Conservation (phyloP, 1,140 invertebrate species). For the Trichomalopsis sarcophagae region DNA sequence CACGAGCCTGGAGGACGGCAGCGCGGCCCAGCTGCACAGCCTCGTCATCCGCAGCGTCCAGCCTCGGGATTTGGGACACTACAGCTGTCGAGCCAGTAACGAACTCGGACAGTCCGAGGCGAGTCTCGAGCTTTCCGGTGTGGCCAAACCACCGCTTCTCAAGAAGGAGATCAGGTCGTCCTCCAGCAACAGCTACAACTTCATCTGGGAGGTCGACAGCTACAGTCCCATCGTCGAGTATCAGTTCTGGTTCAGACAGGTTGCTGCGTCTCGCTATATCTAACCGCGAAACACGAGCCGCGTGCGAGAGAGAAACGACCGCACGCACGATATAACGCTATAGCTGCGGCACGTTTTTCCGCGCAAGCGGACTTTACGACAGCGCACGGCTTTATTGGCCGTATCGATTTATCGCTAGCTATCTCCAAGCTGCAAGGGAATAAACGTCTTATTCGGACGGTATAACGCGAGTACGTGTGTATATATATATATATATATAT, state of each 20-base stretch:
- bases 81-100: slow-evolving; percentile 86
- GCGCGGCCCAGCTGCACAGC: slow-evolving; percentile 69
- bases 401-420: background rate
- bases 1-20: background rate
- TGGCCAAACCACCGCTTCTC: slow-evolving; percentile 78
- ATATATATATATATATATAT: too few relatives aligned
- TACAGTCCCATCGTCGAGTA: slow-evolving; percentile 85
- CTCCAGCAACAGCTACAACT: slow-evolving; percentile 76
- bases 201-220: slow-evolving; percentile 86
- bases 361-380: background rate
- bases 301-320: background rate
- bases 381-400: background rate
- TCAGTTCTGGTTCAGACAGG: slow-evolving; percentile 79
- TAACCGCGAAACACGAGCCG: background rate
- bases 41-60: slow-evolving; percentile 82
- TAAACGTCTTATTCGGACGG: too few relatives aligned
- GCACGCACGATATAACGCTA: background rate
- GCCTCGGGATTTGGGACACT: slow-evolving; percentile 82
- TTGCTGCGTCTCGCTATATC: background rate
- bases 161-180: slow-evolving; percentile 75
- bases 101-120: slow-evolving; percentile 77
- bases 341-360: background rate
- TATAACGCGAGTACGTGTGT: too few relatives aligned
- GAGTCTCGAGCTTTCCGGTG: slow-evolving; percentile 77
- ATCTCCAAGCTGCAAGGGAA: too few relatives aligned